These are phyloP conservation scores for Pseudococcus jackbeardsleyi DNA, from an alignment of 2,888 invertebrate species.

Conservation along the genomic window DNA sequence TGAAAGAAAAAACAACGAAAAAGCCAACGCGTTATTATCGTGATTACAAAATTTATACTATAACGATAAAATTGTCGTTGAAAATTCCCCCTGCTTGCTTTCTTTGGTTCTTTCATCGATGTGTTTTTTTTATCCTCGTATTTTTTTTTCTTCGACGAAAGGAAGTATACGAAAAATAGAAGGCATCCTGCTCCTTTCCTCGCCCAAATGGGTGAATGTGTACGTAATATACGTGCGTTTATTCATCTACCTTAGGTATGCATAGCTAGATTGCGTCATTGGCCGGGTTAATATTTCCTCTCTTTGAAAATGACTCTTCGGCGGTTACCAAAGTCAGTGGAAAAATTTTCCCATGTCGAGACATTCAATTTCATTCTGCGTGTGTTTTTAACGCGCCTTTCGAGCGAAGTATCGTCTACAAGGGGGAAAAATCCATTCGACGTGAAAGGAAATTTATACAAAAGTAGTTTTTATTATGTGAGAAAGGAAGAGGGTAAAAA, in stretches of 20 bases:
- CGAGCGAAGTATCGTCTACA: background rate
- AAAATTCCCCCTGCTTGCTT: background rate
- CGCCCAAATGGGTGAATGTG: background rate
- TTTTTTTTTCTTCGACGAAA: background rate
- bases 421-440: background rate
- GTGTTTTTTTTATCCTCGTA: background rate
- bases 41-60: conserved; percentile 9
- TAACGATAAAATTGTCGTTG: conserved; percentile 1
- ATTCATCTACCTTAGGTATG: background rate
- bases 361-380: background rate
- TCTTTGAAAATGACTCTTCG: background rate
- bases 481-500: background rate
- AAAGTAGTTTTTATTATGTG: conserved; percentile 9
- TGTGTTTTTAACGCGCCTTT: background rate
- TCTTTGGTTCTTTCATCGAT: background rate
- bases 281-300: background rate
- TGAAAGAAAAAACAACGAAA: conserved; percentile 14
- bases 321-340: background rate
- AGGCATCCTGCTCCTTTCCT: background rate
- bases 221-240: background rate
- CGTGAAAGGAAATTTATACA: background rate
- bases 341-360: background rate
- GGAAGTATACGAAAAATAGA: background rate
- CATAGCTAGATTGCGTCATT: background rate
- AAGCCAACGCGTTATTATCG: conserved; percentile 24